Evolutionary conservation across 2,888 invertebrate genomes (phyloP).

Genomic region (Oeneis ivallda): DNA sequence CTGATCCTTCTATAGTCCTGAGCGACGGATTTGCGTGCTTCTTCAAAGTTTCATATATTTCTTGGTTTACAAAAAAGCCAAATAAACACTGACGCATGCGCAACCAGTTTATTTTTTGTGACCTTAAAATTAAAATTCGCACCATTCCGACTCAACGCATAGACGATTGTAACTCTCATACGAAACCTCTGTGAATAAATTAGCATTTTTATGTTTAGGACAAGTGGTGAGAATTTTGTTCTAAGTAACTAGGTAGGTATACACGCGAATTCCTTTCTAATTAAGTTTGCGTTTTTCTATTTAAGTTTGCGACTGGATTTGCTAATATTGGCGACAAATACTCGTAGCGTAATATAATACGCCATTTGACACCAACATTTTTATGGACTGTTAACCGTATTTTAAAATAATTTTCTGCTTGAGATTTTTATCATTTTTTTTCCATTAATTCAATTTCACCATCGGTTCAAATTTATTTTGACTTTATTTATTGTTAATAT

Average conservation of each 20-base stretch:
- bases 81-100: constrained; percentile 16
- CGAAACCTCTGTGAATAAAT: constrained; percentile 18
- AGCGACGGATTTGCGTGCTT: too few relatives aligned
- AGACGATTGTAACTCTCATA: neutral
- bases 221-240: neutral
- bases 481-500: too few relatives aligned
- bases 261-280: neutral
- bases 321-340: neutral
- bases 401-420: too few relatives aligned
- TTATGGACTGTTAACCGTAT: too few relatives aligned
- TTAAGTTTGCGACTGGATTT: neutral
- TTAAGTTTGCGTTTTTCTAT: too few relatives aligned
- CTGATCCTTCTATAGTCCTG: too few relatives aligned
- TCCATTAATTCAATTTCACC: too few relatives aligned
- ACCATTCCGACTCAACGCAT: constrained; percentile 9
- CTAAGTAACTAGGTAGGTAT: too few relatives aligned
- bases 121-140: constrained; percentile 30
- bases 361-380: too few relatives aligned
- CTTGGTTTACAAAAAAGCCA: neutral
- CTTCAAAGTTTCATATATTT: neutral
- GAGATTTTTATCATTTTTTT: too few relatives aligned
- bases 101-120: constrained; percentile 25
- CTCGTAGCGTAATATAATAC: too few relatives aligned
- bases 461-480: too few relatives aligned
- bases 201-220: constrained; percentile 1